Evolutionary conservation across 1,140 invertebrate genomes (phyloP), one percentile per base, ranked within the genome.

Genomic region (Sitobion miscanthi): DNA sequence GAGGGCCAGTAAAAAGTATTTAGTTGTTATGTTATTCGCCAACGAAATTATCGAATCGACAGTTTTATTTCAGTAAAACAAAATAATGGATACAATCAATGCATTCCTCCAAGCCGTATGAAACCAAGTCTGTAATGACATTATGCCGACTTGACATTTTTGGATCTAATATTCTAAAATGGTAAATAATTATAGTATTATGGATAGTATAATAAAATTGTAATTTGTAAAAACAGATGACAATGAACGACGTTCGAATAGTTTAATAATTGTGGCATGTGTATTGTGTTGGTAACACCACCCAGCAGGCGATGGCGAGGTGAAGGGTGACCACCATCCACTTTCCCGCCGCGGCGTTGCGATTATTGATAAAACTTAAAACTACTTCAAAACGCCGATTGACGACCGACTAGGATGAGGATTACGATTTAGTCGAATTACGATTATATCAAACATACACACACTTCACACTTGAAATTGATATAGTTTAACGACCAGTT

Each of bases 301-400:
- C 25, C 25, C 23, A 52, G 20, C 1, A 25, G 3, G 8, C 3
- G 30, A n/a, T 2, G 57, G n/a, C 0, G 38, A 57, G 54, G 25
- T 45, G 54, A 45, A 30, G 62, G 62, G 25, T n/a, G 9, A 52
- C 54, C 57, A 77, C 57, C 57, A 77, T 62, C 90, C 90, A 77
- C 90, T 77, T 91, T 91, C 90, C 90, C 90, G 57, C 90, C 42
- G 14, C 17, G n/a, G 14, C 30, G 1, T 2, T 47, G 8, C 5
- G 42, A 62, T 91, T 91, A 91, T 91, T 91, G 90, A 91, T 91
- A 69, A 47, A 91, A 87, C 86, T 87, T 91, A 17, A 47, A 91
- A 89, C n/a, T 89, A 89, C 87, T 88, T 49, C 85, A 87, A 49
- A 87, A 87, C 86, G 47, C 47, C 47, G 86, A 52, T 25, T 47